Evolutionary conservation across 2,888 invertebrate species (phyloP).

Genomic region (Tethea ocularis): DNA sequence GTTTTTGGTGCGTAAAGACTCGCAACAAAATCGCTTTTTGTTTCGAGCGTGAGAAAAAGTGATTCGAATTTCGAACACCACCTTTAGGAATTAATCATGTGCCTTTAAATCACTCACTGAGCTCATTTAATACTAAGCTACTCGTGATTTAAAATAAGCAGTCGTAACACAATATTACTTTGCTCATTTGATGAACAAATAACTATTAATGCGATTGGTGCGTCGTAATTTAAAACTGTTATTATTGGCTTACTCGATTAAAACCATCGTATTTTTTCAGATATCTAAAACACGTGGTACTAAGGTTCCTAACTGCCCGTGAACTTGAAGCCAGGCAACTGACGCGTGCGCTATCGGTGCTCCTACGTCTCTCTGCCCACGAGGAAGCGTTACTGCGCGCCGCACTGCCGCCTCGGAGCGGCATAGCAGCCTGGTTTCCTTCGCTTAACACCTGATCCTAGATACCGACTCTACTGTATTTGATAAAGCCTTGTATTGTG

Average conservation of each 20-base stretch:
- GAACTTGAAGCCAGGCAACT: slow-evolving; percentile 95
- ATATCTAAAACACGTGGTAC: slow-evolving; percentile 96
- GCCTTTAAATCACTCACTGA: too few species aligned
- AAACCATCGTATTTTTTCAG: slow-evolving; percentile 51
- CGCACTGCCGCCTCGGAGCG: slow-evolving; percentile 83
- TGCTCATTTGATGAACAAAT: too few species aligned
- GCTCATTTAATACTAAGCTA: too few species aligned
- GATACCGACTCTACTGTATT: not conserved
- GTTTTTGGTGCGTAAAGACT: too few species aligned
- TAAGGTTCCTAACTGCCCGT: slow-evolving; percentile 95
- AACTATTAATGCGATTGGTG: too few species aligned
- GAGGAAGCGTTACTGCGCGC: slow-evolving; percentile 94
- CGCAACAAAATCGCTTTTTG: too few species aligned
- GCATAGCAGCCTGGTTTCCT: slow-evolving; percentile 68
- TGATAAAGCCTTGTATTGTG: not conserved
- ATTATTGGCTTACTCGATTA: slow-evolving; percentile 34
- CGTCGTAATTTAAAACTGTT: not conserved
- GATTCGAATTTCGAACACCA: too few species aligned
- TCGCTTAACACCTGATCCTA: slow-evolving; percentile 61
- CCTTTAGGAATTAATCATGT: too few species aligned
- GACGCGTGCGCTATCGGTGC: slow-evolving; percentile 93
- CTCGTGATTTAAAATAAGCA: too few species aligned
- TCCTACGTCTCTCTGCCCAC: slow-evolving; percentile 92
- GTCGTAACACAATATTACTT: too few species aligned
- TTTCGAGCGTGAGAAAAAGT: too few species aligned